Evolutionary conservation across 2,113 vertebrate genomes (phyloP).

Genomic region (Daboia siamensis): DNA sequence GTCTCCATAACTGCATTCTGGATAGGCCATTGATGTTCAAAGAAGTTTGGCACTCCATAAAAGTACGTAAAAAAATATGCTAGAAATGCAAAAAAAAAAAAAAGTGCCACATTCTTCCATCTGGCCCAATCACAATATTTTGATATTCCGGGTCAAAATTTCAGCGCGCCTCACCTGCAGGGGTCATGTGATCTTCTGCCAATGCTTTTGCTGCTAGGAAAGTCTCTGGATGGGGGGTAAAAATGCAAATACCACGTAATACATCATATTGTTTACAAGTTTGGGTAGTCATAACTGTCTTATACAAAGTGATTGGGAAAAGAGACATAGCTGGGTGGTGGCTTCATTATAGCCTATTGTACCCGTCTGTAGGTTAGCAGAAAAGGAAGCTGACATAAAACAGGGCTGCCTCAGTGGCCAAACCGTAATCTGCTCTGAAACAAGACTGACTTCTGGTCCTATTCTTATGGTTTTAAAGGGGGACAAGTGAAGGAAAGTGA

Average conservation of each 20-base stretch:
- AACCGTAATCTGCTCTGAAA: background rate
- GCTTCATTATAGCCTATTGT: background rate
- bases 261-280: background rate
- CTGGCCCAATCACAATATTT: background rate
- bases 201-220: conserved; percentile 38
- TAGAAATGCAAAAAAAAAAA: background rate
- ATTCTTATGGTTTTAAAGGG: background rate
- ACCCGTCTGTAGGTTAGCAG: background rate
- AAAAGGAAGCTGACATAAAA: background rate
- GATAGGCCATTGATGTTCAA: background rate
- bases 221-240: conserved; percentile 35
- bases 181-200: conserved; percentile 39
- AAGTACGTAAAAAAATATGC: background rate
- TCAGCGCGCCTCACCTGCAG: conserved; percentile 42
- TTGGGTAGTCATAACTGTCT: background rate
- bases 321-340: background rate
- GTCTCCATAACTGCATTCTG: background rate
- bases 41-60: background rate
- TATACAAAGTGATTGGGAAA: background rate
- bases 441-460: background rate
- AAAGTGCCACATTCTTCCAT: too few species aligned
- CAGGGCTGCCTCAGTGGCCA: background rate
- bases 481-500: background rate
- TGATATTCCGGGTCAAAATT: background rate
- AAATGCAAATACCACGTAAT: conserved; percentile 18